phyloP scores from a whole-genome alignment of 1,140 invertebrate species.

The Camponotus vicinus region DNA sequence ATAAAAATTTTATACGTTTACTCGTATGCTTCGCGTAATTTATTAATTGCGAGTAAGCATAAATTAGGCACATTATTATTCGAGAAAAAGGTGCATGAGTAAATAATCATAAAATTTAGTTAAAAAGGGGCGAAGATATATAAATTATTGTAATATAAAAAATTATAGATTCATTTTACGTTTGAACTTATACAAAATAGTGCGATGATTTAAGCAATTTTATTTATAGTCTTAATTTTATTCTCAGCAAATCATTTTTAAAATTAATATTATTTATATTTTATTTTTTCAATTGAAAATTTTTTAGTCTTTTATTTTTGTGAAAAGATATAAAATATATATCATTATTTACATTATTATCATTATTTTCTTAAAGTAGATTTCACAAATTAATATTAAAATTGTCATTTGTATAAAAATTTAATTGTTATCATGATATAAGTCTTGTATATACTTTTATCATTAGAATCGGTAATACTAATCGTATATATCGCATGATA shows the following conservation, averaged over 20 bases:
- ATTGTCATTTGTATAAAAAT: background rate
- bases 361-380: background rate
- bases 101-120: background rate
- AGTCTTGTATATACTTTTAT: background rate
- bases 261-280: background rate
- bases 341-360: background rate
- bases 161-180: slow-evolving; percentile 10
- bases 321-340: background rate
- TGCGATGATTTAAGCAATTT: background rate
- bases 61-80: background rate
- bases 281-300: background rate
- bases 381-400: background rate
- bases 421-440: slow-evolving; percentile 1
- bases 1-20: slow-evolving; percentile 84
- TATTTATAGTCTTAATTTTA: background rate
- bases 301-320: background rate
- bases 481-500: background rate
- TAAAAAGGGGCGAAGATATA: background rate
- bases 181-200: background rate
- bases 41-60: slow-evolving; percentile 32
- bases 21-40: slow-evolving; percentile 42
- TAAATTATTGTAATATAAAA: background rate
- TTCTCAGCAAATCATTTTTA: background rate
- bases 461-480: background rate
- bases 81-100: slow-evolving; percentile 17